These are phyloP conservation scores for Caenorhabditis zanzibari DNA, from an alignment of 2,888 invertebrate genomes.

Conservation along the genomic window DNA sequence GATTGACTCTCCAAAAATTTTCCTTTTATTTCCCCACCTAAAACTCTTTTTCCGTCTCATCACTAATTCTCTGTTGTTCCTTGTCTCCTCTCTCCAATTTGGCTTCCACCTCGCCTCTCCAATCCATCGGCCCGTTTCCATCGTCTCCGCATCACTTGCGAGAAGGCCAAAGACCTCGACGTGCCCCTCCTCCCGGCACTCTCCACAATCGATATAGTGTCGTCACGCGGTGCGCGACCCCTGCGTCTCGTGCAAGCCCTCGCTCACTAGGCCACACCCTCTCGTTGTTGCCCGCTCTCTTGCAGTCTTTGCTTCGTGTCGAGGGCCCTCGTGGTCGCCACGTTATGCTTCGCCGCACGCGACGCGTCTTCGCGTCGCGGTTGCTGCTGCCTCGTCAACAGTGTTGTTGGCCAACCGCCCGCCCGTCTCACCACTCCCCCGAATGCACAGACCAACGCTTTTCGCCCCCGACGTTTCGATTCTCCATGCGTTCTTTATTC, in stretches of 20 bases:
- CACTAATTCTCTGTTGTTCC: not conserved
- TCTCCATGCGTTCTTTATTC: slow-evolving; percentile 19
- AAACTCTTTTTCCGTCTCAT: not conserved
- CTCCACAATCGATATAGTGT: slow-evolving; percentile 60
- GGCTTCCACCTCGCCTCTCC: slow-evolving; percentile 7
- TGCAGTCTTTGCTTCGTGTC: not conserved
- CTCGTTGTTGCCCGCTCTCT: slow-evolving; percentile 4
- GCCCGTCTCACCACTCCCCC: slow-evolving; percentile 37
- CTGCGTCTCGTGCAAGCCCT: not conserved
- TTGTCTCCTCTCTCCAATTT: not conserved
- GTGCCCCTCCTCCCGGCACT: slow-evolving; percentile 25
- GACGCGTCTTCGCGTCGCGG: slow-evolving; percentile 44
- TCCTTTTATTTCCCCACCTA: too few species aligned
- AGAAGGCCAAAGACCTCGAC: not conserved
- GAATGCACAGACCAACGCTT: slow-evolving; percentile 17
- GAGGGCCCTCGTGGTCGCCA: slow-evolving; percentile 2
- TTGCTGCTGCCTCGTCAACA: slow-evolving; percentile 34
- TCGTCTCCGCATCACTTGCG: slow-evolving; percentile 21
- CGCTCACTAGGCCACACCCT: slow-evolving; percentile 11
- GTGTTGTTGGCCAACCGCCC: slow-evolving; percentile 30
- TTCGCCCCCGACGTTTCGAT: slow-evolving; percentile 27
- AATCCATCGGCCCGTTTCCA: slow-evolving; percentile 7
- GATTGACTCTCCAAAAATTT: too few species aligned
- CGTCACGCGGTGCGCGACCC: slow-evolving; percentile 39
- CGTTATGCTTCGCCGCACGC: slow-evolving; percentile 34